Base-by-base conservation (phyloP, 2,888 invertebrate species). In the Acheta domesticus region DNA sequence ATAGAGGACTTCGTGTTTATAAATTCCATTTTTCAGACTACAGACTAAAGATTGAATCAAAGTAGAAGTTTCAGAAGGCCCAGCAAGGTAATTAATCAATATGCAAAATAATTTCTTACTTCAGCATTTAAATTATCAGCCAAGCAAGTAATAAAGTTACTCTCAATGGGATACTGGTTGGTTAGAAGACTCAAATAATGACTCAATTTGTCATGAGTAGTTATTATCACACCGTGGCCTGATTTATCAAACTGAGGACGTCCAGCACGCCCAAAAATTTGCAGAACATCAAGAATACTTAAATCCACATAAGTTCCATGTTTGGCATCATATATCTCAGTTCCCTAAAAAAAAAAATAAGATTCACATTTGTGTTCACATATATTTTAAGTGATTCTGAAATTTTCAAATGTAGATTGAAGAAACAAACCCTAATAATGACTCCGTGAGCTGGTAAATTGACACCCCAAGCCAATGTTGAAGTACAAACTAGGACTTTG, bases 401-500 rank as follows among this genome's bases (percentile, higher is more conserved):
- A 36, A 36, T 36, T 36, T 8, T 36, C 4, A 36, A 36, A 36
- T 36, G 36, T 36, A 36, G 36, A 5, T 36, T 36, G n/a, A 62
- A 62, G 12, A n/a, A 14, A 82, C 87, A 87, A 87, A 95, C 96
- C 87, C 95, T 93, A 82, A 98, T 98, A 77, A 99, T 92, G 82
- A 99, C 99, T 49, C 97, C 98, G 86, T 99, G 98, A 0, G 99
- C 99, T 0, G 99, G 99, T 82, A 99, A 89, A 88, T 99, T 99
- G 11, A 99, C 99, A 83, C 99, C 99, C 99, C 99, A 99, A 48
- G 99, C 99, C 49, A 99, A 89, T 0, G 99, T 99, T 0, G 99
- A 96, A 0, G 99, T 99, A 86, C 99, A 99, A 12, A 97, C 95
- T 2, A 99, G 88, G 0, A 95, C 96, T 85, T 93, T 95, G 81